Evolutionary conservation across 2,797 vertebrate genomes (phyloP).

Genomic region (Acrossocheilus wenchowensis): DNA sequence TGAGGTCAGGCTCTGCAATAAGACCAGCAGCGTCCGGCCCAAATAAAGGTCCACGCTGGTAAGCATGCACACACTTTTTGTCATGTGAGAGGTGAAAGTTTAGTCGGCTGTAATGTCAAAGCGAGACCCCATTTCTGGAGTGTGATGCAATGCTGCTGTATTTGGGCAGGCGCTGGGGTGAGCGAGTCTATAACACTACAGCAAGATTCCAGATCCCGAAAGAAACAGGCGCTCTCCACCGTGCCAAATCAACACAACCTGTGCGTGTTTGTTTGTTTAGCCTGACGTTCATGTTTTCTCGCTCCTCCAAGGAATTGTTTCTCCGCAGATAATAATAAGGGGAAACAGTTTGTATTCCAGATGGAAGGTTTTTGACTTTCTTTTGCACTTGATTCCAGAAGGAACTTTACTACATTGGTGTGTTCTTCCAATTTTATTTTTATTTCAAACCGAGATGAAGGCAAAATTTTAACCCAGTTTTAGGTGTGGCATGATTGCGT

Average conservation of each 20-base stretch:
- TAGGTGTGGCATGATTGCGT: not conserved
- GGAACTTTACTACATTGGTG: not conserved
- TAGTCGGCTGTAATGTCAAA: conserved; percentile 48
- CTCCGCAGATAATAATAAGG: not conserved
- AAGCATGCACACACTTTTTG: conserved; percentile 18
- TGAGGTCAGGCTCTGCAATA: conserved; percentile 30
- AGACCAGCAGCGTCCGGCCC: not conserved
- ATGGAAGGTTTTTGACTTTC: not conserved
- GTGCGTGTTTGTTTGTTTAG: conserved; percentile 23
- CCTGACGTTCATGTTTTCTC: not conserved
- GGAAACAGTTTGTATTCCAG: not conserved
- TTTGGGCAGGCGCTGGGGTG: conserved; percentile 17
- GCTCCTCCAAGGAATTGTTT: conserved; percentile 5
- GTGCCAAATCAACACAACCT: conserved; percentile 27
- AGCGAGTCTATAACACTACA: conserved; percentile 25
- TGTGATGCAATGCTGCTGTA: conserved; percentile 57
- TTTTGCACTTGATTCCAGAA: not conserved
- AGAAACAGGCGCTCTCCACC: not conserved
- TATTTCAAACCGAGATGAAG: not conserved
- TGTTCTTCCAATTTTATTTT: not conserved
- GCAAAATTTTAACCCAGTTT: not conserved
- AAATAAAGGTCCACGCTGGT: conserved; percentile 11
- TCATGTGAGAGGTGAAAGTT: conserved; percentile 54
- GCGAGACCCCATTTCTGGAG: conserved; percentile 50
- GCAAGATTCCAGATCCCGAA: conserved; percentile 37